Evolutionary conservation across 2,797 vertebrate genomes (phyloP).

Genomic region (Clarias pachynema): DNA sequence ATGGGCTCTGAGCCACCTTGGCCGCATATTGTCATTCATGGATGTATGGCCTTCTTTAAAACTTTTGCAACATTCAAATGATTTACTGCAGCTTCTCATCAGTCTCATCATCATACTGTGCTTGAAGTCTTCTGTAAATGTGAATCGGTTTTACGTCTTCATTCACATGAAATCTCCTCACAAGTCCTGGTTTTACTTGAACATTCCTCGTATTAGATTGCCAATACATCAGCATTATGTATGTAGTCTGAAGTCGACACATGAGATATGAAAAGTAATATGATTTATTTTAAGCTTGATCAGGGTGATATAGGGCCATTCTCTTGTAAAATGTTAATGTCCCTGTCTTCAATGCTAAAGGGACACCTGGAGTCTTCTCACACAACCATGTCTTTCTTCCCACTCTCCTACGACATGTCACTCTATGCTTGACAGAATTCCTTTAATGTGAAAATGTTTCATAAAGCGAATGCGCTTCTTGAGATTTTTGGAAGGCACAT

Average conservation of each 20-base stretch:
- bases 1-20: too few relatives aligned
- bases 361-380: not conserved
- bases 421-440: not conserved
- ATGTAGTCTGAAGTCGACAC: not conserved
- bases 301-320: not conserved
- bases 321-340: not conserved
- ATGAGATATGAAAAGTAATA: not conserved
- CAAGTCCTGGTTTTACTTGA: too few relatives aligned
- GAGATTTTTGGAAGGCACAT: not conserved
- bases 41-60: too few relatives aligned
- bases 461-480: not conserved
- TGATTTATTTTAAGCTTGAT: not conserved
- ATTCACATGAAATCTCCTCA: too few relatives aligned
- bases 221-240: constrained; percentile 5
- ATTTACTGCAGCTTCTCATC: too few relatives aligned
- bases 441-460: not conserved
- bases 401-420: not conserved
- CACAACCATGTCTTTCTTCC: not conserved
- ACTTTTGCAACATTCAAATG: too few relatives aligned
- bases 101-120: too few relatives aligned
- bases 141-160: too few relatives aligned
- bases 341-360: not conserved
- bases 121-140: too few relatives aligned
- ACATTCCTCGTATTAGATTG: not conserved
- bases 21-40: too few relatives aligned